Evolutionary conservation across 2,888 invertebrate species (phyloP).

Genomic region (Pyrochroa serraticornis): DNA sequence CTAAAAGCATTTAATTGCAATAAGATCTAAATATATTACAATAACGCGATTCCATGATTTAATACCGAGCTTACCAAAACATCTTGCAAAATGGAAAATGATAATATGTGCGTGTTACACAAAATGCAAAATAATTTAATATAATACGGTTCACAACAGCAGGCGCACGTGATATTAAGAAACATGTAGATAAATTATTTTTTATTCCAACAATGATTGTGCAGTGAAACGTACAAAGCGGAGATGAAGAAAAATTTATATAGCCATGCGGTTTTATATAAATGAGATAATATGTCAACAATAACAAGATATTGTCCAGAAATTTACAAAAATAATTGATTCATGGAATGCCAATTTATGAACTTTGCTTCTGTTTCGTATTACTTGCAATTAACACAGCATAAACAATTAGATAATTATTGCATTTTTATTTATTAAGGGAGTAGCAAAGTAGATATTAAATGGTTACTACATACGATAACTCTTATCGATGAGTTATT

Average conservation of each 20-base stretch:
- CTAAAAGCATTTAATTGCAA: no score
- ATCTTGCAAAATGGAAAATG: no score
- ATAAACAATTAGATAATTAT: not conserved
- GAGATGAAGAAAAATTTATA: not conserved
- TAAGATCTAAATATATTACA: no score
- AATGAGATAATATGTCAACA: not conserved
- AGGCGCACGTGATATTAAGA: constrained; percentile 1
- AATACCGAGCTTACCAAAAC: no score
- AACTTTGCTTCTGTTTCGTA: constrained; percentile 11
- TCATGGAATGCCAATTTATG: constrained; percentile 4
- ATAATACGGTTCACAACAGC: not conserved
- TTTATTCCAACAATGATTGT: no score
- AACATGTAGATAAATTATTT: not conserved
- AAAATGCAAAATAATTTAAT: constrained; percentile 9
- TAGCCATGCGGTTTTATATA: not conserved
- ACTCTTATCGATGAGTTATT: not conserved
- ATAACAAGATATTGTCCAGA: constrained; percentile 5
- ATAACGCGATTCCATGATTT: no score
- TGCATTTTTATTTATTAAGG: constrained; percentile 4
- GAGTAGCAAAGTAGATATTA: constrained; percentile 15
- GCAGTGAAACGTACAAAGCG: no score
- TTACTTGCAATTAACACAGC: constrained; percentile 2
- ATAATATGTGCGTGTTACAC: constrained; percentile 6
- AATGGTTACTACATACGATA: constrained; percentile 1
- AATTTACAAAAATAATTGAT: constrained; percentile 1